A percentile compares a stretch with the other conserved stretches of the same genome.
Evolutionary conservation across 1,140 invertebrate species (phyloP).

Genomic region (Mizuhopecten yessoensis): DNA sequence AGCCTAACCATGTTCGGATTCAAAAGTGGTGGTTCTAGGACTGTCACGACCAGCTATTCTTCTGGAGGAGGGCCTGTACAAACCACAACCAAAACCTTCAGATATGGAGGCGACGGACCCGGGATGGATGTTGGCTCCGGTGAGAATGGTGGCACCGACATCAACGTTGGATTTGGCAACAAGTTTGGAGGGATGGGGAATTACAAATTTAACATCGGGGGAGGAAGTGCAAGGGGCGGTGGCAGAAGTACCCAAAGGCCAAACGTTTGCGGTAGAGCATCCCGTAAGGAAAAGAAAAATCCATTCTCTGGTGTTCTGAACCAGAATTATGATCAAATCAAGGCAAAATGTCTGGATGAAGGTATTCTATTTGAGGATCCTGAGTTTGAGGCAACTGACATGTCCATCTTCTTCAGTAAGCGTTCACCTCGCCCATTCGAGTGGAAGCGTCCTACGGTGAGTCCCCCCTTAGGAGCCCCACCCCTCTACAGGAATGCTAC

Average conservation of each 20-base stretch:
- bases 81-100: slow-evolving; percentile 74
- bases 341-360: slow-evolving; percentile 73
- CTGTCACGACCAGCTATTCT: slow-evolving; percentile 72
- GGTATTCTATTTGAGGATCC: slow-evolving; percentile 82
- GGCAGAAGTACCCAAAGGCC: slow-evolving; percentile 61
- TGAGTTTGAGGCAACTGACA: slow-evolving; percentile 78
- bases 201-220: slow-evolving; percentile 60
- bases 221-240: slow-evolving; percentile 52
- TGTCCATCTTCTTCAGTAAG: slow-evolving; percentile 79
- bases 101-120: slow-evolving; percentile 69
- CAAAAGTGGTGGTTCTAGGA: slow-evolving; percentile 59
- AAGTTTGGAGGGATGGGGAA: slow-evolving; percentile 65
- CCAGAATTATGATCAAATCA: slow-evolving; percentile 78
- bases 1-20: slow-evolving; percentile 30
- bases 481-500: neutral
- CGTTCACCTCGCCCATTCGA: slow-evolving; percentile 74
- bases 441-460: slow-evolving; percentile 80
- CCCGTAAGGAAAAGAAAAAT: slow-evolving; percentile 70
- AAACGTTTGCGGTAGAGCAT: slow-evolving; percentile 66
- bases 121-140: slow-evolving; percentile 43
- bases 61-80: slow-evolving; percentile 72
- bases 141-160: slow-evolving; percentile 53
- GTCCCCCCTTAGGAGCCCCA: slow-evolving; percentile 55
- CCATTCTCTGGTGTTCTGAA: slow-evolving; percentile 74
- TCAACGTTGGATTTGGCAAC: slow-evolving; percentile 62